Base-by-base conservation (phyloP, 1,140 invertebrate genomes). In the Antheraea mylitta region DNA sequence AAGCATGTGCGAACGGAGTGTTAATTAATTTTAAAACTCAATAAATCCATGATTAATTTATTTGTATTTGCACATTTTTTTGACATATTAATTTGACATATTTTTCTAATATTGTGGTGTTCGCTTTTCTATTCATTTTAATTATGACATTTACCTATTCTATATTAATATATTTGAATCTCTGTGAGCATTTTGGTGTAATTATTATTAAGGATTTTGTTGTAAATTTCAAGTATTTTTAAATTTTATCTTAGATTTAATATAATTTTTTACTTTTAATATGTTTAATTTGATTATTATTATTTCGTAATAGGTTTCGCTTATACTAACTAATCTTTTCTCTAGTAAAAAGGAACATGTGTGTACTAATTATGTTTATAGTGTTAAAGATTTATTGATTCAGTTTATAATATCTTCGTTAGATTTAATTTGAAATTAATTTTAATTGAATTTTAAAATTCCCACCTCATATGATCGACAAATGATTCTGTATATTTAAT, bases 401-500 rank as follows among this genome's bases (percentile, higher is more conserved):
- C 58, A 3, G 16, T 59, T 59, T 9, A 59, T 18, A 18, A 59
- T 18, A 16, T 22, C 4, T 22, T 18, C 38, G 5, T 18, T 7
- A 61, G 18, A 22, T 18, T 61, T 61, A 11, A 42, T 42, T 42
- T 42, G 3, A 42, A 42, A 61, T 22, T 61, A 11, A 42, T 42
- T 42, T 42, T 42, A 42, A 42, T 42, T 7, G 37, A 5, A 6
- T 5, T 38, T 38, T 38, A 9, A 38, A 38, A 6, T 38, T 42
- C 11, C 8, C 11, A 42, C 11, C 11, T 42, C 11, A 7, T 2
- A 30, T 30, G 1, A 30, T 42, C 8, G 38, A 8, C 38, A 9
- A 42, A 42, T 42, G 38, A 9, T 63, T 30, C 22, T 63, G 37
- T 63, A 74, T 74, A 74, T 75, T 30, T 1, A 30, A 74, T 74